A percentile compares a stretch with the other conserved stretches of the same genome.
These are phyloP conservation scores for Monarcha castaneiventris DNA, from an alignment of 2,113 vertebrate species.

Conservation along the genomic window DNA sequence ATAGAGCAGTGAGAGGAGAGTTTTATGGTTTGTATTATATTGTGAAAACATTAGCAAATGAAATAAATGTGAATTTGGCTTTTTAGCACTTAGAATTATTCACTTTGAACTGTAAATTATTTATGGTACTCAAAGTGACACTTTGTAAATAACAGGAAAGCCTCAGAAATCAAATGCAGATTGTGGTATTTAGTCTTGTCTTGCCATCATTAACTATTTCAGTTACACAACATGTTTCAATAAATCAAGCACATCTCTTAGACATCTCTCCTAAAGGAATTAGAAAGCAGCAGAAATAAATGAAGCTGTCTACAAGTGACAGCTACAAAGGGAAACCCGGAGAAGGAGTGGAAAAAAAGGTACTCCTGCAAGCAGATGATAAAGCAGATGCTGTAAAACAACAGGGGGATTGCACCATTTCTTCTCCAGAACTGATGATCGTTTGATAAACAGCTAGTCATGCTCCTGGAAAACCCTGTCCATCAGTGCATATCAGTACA, in stretches of 20 bases:
- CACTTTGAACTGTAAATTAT: conserved; percentile 72
- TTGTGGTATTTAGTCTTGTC: conserved; percentile 44
- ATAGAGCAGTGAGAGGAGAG: neutral
- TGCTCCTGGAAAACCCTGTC: conserved; percentile 64
- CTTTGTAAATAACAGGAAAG: conserved; percentile 70
- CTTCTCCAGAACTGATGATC: conserved; percentile 21
- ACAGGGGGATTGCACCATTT: conserved; percentile 38
- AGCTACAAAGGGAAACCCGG: conserved; percentile 39
- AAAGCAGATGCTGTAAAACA: conserved; percentile 65
- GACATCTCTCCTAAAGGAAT: neutral
- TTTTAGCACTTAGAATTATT: conserved; percentile 55
- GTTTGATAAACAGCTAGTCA: conserved; percentile 56
- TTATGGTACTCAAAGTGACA: conserved; percentile 56
- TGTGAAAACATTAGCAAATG: conserved; percentile 57
- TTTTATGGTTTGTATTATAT: conserved; percentile 16
- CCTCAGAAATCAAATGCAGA: conserved; percentile 61
- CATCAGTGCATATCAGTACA: conserved; percentile 64
- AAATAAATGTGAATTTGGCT: conserved; percentile 62
- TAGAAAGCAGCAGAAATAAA: conserved; percentile 56
- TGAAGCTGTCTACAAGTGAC: conserved; percentile 61
- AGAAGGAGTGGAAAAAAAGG: neutral
- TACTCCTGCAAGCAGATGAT: conserved; percentile 43
- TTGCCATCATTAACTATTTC: conserved; percentile 47
- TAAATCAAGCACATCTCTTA: neutral
- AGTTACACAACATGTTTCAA: neutral